phyloP scores from a whole-genome alignment of 1,140 invertebrate species.

The Spodoptera litura region DNA sequence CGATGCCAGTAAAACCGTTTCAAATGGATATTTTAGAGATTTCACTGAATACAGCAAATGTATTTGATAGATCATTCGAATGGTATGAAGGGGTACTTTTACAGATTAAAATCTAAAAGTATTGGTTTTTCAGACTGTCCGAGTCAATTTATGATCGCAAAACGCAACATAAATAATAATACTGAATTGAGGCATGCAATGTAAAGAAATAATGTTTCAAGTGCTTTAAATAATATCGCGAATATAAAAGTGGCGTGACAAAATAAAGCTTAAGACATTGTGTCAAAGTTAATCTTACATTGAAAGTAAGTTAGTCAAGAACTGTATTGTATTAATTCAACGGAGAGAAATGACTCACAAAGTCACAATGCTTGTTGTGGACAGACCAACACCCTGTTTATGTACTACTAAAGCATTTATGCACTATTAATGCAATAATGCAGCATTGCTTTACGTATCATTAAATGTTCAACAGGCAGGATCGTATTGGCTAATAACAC shows the following conservation, averaged over 20 bases:
- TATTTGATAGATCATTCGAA: slow-evolving; percentile 16
- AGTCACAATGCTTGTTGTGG: slow-evolving; percentile 18
- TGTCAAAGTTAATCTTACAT: slow-evolving; percentile 26
- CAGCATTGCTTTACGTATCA: slow-evolving; percentile 18
- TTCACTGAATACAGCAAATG: slow-evolving; percentile 3
- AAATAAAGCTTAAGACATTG: slow-evolving; percentile 4
- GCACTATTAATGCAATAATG: slow-evolving; percentile 19
- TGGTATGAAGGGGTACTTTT: slow-evolving; percentile 13
- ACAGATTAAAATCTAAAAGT: slow-evolving; percentile 27
- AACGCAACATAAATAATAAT: too few relatives aligned
- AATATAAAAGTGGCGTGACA: neutral
- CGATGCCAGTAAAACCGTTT: slow-evolving; percentile 24
- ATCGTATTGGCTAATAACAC: neutral
- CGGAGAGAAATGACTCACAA: slow-evolving; percentile 28
- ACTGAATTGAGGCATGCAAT: neutral
- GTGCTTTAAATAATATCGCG: neutral
- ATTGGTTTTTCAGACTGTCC: neutral
- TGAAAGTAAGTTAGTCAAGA: slow-evolving; percentile 6
- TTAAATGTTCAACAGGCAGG: slow-evolving; percentile 28
- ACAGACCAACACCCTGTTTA: slow-evolving; percentile 32
- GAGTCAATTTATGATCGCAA: too few relatives aligned
- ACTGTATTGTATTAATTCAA: slow-evolving; percentile 19
- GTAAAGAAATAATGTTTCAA: neutral
- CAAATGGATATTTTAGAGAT: slow-evolving; percentile 21
- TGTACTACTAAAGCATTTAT: slow-evolving; percentile 24